Evolutionary conservation across 2,888 invertebrate genomes (phyloP).

Genomic region (Anaspis maculata): DNA sequence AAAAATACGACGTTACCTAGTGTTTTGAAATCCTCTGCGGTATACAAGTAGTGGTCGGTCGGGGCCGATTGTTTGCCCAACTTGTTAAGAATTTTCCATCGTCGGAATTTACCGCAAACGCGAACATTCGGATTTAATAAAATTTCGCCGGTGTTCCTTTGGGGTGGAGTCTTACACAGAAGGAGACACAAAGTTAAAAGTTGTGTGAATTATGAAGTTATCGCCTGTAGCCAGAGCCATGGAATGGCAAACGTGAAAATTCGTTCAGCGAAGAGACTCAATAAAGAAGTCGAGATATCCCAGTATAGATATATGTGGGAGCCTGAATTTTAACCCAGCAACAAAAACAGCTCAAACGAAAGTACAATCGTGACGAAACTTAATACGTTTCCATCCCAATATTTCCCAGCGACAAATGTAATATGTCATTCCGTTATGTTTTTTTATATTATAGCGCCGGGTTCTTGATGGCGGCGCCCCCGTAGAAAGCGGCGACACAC

Average conservation of each 20-base stretch:
- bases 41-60: too few species aligned
- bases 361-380: constrained; percentile 19
- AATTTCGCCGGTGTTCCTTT: not conserved
- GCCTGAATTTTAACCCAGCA: constrained; percentile 17
- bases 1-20: too few species aligned
- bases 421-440: constrained; percentile 16
- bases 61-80: too few species aligned
- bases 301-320: constrained; percentile 13
- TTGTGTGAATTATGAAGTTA: constrained; percentile 7
- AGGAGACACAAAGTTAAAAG: constrained; percentile 1
- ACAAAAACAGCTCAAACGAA: constrained; percentile 14
- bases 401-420: constrained; percentile 15
- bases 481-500: too few species aligned
- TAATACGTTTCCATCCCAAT: constrained; percentile 18
- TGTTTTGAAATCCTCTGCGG: too few species aligned
- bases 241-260: constrained; percentile 11
- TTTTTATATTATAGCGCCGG: too few species aligned
- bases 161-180: not conserved
- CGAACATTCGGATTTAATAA: constrained; percentile 2
- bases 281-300: constrained; percentile 19
- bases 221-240: constrained; percentile 5
- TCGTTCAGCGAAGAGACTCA: constrained; percentile 14
- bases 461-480: too few species aligned
- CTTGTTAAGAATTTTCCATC: constrained; percentile 1
- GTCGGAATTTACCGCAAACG: too few species aligned